These are phyloP conservation scores for Aquatica leii DNA, from an alignment of 2,888 invertebrate genomes.

Conservation along the genomic window DNA sequence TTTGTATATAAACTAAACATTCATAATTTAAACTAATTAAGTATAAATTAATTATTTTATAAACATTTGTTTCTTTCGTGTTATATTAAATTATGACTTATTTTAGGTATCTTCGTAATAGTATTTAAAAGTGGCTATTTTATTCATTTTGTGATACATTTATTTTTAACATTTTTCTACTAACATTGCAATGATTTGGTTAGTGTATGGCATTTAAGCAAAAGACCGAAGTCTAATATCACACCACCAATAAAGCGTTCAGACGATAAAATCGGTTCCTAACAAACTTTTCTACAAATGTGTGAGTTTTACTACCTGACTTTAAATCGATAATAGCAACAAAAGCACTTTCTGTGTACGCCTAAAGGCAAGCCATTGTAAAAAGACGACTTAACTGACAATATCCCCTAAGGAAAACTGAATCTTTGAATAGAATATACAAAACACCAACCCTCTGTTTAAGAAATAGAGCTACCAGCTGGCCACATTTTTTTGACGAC, in stretches of 20 bases:
- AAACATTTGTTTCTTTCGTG: too few species aligned
- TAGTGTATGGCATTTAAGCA: too few species aligned
- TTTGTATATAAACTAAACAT: too few species aligned
- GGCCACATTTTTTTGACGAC: slow-evolving; percentile 8
- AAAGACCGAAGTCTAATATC: too few species aligned
- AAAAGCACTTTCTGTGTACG: slow-evolving; percentile 4
- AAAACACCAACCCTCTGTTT: slow-evolving; percentile 10
- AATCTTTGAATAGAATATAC: slow-evolving; percentile 1
- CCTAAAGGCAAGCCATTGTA: slow-evolving; percentile 6
- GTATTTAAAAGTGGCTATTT: too few species aligned
- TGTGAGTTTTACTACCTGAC: not conserved
- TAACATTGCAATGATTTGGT: too few species aligned
- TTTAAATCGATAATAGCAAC: not conserved
- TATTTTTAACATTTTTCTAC: too few species aligned
- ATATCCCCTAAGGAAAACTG: slow-evolving; percentile 7
- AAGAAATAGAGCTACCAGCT: slow-evolving; percentile 13
- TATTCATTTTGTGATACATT: too few species aligned
- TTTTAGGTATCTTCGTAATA: too few species aligned
- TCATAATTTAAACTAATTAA: too few species aligned
- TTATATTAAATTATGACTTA: too few species aligned
- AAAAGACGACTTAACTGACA: slow-evolving; percentile 4
- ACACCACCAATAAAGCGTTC: not conserved
- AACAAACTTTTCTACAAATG: not conserved
- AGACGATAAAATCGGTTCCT: not conserved
- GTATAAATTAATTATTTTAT: too few species aligned